Percentiles rank a stretch among this genome's conserved stretches.
Evolutionary conservation across 2,113 vertebrate species (phyloP).

Genomic region (Elanus axillaris): DNA sequence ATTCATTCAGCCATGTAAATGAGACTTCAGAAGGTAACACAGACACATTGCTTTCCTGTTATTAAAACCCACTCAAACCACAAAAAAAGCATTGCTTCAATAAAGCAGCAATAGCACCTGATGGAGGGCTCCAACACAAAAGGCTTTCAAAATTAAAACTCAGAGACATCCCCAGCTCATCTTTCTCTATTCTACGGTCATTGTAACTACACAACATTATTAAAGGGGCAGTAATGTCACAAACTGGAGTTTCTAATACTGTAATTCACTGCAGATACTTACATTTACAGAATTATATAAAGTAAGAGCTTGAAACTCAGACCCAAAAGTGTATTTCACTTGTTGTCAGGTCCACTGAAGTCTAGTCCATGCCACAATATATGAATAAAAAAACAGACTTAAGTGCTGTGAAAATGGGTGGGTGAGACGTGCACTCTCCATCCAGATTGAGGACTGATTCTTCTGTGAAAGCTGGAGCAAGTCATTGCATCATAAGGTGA

Average conservation of each 20-base stretch:
- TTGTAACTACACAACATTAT: background rate
- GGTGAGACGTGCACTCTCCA: background rate
- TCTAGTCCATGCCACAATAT: too few relatives aligned
- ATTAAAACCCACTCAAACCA: background rate
- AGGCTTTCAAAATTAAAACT: background rate
- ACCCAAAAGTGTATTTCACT: background rate
- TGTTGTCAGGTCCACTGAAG: background rate
- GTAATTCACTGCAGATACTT: background rate
- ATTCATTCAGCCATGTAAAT: background rate
- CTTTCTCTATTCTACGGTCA: background rate
- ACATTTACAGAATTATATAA: background rate
- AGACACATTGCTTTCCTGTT: background rate
- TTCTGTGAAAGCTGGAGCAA: background rate
- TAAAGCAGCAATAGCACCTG: background rate
- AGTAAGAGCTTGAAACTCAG: background rate
- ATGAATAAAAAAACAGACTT: too few relatives aligned
- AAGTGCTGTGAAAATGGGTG: background rate
- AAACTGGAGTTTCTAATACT: background rate
- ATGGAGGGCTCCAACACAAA: background rate
- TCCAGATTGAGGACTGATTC: background rate
- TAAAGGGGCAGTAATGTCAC: background rate
- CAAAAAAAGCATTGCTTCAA: background rate
- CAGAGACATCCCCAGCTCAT: background rate
- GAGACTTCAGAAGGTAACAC: background rate
- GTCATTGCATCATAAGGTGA: background rate